Percentiles rank a stretch among this genome's conserved stretches.
Conservation (phyloP, 2,113 vertebrate species). For the Austrofundulus limnaeus region DNA sequence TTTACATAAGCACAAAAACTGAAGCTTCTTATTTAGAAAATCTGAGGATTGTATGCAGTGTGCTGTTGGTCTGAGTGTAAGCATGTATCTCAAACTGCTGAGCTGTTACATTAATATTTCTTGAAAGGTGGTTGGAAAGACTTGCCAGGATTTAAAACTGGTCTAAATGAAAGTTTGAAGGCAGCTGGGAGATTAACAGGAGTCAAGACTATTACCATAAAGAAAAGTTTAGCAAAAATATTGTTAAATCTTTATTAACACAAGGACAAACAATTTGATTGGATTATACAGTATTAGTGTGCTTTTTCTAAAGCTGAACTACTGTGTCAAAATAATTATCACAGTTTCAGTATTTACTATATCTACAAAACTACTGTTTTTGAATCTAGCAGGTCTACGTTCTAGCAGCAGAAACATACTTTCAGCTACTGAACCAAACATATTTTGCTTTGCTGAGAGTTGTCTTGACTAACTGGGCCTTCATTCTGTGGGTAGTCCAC, state of each 20-base stretch:
- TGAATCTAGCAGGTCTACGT: slow-evolving; percentile 11
- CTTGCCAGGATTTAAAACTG: slow-evolving; percentile 2
- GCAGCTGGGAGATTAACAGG: slow-evolving; percentile 8
- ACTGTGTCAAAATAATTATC: slow-evolving; percentile 1
- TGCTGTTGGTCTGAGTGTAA: not conserved
- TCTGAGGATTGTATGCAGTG: not conserved
- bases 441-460: slow-evolving; percentile 88
- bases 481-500: slow-evolving; percentile 93
- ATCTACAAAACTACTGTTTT: slow-evolving; percentile 22
- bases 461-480: slow-evolving; percentile 78
- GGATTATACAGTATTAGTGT: slow-evolving; percentile 4
- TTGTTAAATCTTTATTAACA: slow-evolving; percentile 1
- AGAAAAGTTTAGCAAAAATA: not conserved
- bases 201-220: slow-evolving; percentile 9
- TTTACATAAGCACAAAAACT: not conserved
- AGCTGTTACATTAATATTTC: slow-evolving; percentile 18
- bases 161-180: slow-evolving; percentile 27
- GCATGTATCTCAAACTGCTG: slow-evolving; percentile 4
- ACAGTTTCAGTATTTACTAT: slow-evolving; percentile 2
- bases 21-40: not conserved
- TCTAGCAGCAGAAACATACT: slow-evolving; percentile 62
- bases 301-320: slow-evolving; percentile 11
- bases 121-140: slow-evolving; percentile 6
- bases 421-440: slow-evolving; percentile 89
- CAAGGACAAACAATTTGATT: slow-evolving; percentile 1